Percentiles rank a stretch among this genome's conserved stretches.
Conservation (phyloP, 2,113 vertebrate genomes). For the Ivindomyrus marchei region DNA sequence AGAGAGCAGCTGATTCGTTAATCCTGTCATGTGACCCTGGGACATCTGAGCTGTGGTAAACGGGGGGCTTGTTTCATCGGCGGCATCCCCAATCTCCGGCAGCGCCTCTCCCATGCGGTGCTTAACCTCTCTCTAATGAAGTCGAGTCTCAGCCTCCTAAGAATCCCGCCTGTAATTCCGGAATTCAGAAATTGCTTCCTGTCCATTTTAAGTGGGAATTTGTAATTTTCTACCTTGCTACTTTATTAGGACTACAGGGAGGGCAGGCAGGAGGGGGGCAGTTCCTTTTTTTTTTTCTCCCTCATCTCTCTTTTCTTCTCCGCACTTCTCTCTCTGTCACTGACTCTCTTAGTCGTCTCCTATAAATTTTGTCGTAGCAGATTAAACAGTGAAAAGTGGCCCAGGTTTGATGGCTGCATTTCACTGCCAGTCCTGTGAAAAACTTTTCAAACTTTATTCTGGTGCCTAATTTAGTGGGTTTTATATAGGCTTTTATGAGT, state of each 20-base stretch:
- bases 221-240: constrained; percentile 15
- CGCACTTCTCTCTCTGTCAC: background rate
- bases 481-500: background rate
- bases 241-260: constrained; percentile 15
- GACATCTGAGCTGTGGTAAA: constrained; percentile 24
- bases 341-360: background rate
- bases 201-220: constrained; percentile 21
- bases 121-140: constrained; percentile 22
- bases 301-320: background rate
- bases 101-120: background rate
- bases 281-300: background rate
- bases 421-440: background rate
- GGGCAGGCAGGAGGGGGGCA: background rate
- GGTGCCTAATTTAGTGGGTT: background rate
- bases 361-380: background rate
- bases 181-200: constrained; percentile 37
- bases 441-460: background rate
- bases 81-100: background rate
- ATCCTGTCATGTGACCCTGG: constrained; percentile 18
- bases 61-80: background rate
- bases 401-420: background rate
- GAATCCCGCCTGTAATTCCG: constrained; percentile 20
- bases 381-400: background rate
- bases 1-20: background rate
- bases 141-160: background rate